A percentile compares a stretch with the other conserved stretches of the same genome.
Evolutionary conservation across 1,140 invertebrate genomes (phyloP).

Genomic region (Drosophila grimshawi): DNA sequence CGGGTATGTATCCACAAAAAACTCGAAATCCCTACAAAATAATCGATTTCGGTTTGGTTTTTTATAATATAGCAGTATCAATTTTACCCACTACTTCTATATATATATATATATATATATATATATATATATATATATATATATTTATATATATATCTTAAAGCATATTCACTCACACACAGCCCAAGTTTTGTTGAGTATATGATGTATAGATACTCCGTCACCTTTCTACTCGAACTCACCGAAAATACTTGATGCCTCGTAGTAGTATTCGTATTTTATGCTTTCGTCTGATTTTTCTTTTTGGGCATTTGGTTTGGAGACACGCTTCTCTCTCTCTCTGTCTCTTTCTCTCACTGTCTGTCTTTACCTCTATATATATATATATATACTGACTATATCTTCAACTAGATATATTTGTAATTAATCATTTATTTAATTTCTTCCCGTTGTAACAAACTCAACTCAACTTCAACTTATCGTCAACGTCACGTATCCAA

Average conservation of each 20-base stretch:
- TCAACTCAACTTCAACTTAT: conserved; percentile 73
- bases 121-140: conserved; percentile 4
- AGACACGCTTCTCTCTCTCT: conserved; percentile 48
- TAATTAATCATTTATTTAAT: conserved; percentile 79
- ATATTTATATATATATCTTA: conserved; percentile 21
- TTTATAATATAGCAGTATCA: conserved; percentile 41
- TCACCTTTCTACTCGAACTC: conserved; percentile 24
- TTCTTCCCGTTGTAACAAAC: conserved; percentile 76
- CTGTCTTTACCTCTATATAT: conserved; percentile 21
- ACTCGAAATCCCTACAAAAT: conserved; percentile 20
- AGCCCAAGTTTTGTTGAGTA: conserved; percentile 41
- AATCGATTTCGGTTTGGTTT: conserved; percentile 58
- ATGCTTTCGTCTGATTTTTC: conserved; percentile 47
- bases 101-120: conserved; percentile 18
- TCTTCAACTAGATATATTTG: conserved; percentile 70
- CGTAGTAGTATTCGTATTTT: conserved; percentile 48
- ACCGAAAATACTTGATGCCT: conserved; percentile 35
- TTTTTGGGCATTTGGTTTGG: conserved; percentile 70
- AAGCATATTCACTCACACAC: conserved; percentile 33
- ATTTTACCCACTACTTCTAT: conserved; percentile 21
- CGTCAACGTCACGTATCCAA: conserved; percentile 54
- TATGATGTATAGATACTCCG: conserved; percentile 11
- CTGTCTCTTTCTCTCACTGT: conserved; percentile 9
- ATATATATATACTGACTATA: conserved; percentile 49
- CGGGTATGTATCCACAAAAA: conserved; percentile 88